Evolutionary conservation across 2,113 vertebrate species (phyloP), one percentile per base, ranked within the genome.

Genomic region (Cygnus atratus): DNA sequence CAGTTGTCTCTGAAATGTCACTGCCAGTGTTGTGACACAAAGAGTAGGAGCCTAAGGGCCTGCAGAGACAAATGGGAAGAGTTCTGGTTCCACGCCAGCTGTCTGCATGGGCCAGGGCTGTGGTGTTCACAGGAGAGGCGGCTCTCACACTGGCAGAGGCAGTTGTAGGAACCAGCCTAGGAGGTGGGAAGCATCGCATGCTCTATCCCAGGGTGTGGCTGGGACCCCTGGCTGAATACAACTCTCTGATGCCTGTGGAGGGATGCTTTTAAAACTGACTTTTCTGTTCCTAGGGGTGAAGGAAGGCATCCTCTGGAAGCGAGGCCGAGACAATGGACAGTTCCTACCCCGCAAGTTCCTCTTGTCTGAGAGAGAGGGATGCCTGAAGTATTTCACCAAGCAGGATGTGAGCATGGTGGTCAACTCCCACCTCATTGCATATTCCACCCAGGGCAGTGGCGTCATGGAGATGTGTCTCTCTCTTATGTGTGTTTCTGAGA

Each of bases 321-420:
- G 98, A 85, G 99, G 99, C 61, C 97, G 99, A 96, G 99, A 99
- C 97, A 99, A 98, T 0, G 98, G 98, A 25, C 99, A 99, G 97
- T 99, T 99, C 91, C 88, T 98, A 71, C 98, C 86, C 93, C 98
- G 99, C 82, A 98, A 98, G 91, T 99, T 99, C 71, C 96, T 99
- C 74, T 98, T 99, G 82, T 98, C 98, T 2, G 98, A 98, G 96
- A 91, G 97, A 87, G 99, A 99, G 55, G 98, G 99, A 19, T 98
- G 97, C 44, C 97, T 99, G 73, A 99, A 99, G 93, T 99, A 99
- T 87, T 99, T 98, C 90, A 98, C 97, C 84, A 99, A 99, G 97
- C 97, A 96, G 81, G 99, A 99, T 62, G 99, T 99, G 88, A 98
- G 99, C 96, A 96, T 73, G 78, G 68, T 59, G 67, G 54, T 88